These are phyloP conservation scores for Tetragonula clypearis DNA, from an alignment of 1,140 invertebrate genomes.

Conservation along the genomic window DNA sequence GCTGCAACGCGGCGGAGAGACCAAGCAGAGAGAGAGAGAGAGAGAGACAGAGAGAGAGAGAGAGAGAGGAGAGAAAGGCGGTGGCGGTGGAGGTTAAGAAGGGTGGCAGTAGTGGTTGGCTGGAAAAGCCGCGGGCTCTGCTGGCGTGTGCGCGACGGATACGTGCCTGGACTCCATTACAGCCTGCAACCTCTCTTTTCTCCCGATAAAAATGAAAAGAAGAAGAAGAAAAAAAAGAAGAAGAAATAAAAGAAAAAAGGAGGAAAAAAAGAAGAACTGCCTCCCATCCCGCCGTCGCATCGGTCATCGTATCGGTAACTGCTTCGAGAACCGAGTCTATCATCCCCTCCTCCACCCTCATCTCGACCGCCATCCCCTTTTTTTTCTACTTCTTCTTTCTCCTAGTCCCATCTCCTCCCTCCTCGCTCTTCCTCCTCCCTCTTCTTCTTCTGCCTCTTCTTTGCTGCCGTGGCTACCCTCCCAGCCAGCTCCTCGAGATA, in stretches of 20 bases:
- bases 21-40: not conserved
- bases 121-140: constrained; percentile 72
- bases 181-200: constrained; percentile 67
- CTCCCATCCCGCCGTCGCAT: constrained; percentile 20
- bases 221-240: too few species aligned
- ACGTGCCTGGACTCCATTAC: constrained; percentile 74
- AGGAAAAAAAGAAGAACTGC: constrained; percentile 13
- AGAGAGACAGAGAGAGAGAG: not conserved
- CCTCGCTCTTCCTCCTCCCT: not conserved
- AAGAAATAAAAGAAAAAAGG: too few species aligned
- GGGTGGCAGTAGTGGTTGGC: constrained; percentile 50
- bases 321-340: constrained; percentile 63
- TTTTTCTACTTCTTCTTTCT: not conserved
- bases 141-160: constrained; percentile 73
- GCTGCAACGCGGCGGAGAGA: constrained; percentile 40
- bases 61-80: not conserved
- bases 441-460: constrained; percentile 23
- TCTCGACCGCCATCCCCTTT: constrained; percentile 21
- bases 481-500: constrained; percentile 45
- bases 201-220: constrained; percentile 71
- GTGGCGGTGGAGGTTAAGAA: not conserved
- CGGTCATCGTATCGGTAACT: constrained; percentile 69
- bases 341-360: constrained; percentile 43
- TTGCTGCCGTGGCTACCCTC: constrained; percentile 38
- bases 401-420: not conserved